Conservation (phyloP, 1,140 invertebrate species). For the Notospermus geniculatus region DNA sequence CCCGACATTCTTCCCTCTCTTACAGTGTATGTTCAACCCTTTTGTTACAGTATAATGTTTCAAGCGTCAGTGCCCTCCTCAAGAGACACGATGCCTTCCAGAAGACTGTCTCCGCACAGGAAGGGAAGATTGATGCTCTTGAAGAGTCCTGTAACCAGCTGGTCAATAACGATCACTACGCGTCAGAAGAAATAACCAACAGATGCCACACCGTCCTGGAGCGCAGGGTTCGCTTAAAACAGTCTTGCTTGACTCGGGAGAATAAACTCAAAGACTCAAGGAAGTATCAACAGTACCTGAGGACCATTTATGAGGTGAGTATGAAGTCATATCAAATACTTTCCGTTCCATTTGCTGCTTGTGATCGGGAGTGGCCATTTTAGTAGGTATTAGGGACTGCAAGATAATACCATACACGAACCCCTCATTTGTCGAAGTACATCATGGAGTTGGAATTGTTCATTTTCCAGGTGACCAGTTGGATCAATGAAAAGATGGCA, state of each 20-base stretch:
- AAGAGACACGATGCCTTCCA: conserved; percentile 99
- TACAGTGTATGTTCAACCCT: background rate
- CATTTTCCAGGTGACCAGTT: conserved; percentile 68
- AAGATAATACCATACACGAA: too few relatives aligned
- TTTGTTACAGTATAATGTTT: conserved; percentile 71
- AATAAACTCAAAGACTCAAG: conserved; percentile 87
- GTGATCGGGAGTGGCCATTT: too few relatives aligned
- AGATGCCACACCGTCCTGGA: conserved; percentile 77
- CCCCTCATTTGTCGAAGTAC: too few relatives aligned
- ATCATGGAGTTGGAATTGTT: too few relatives aligned
- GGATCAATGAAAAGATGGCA: conserved; percentile 99
- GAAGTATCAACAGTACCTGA: conserved; percentile 92
- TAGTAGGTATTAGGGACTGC: too few relatives aligned
- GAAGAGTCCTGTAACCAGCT: conserved; percentile 91
- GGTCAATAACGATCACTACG: conserved; percentile 95
- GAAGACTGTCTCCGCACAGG: conserved; percentile 93
- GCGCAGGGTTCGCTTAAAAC: conserved; percentile 78
- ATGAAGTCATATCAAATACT: background rate
- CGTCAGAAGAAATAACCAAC: conserved; percentile 92
- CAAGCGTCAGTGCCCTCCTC: conserved; percentile 93
- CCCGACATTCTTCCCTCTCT: too few relatives aligned
- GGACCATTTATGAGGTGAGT: conserved; percentile 92
- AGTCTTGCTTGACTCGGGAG: conserved; percentile 74
- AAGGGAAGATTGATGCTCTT: conserved; percentile 87
- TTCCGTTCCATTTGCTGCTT: too few relatives aligned